Evolutionary conservation across 2,113 vertebrate species (phyloP), one percentile per base, ranked within the genome.

Genomic region (Eulemur macaco): DNA sequence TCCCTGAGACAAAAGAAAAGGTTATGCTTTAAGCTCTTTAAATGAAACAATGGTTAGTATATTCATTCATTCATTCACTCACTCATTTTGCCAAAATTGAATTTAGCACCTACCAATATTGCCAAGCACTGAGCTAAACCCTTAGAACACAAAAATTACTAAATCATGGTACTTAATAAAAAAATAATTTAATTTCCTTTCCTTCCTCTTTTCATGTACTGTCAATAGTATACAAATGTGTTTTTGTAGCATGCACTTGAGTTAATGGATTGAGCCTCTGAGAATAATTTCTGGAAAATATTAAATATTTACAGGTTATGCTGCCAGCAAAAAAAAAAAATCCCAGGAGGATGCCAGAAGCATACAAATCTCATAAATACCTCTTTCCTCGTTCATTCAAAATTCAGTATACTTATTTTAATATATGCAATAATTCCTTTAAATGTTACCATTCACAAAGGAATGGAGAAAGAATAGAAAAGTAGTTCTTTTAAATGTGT

Each of bases 291-390:
- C 85, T 86, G 54, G 63, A 93, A 95, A 89, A 87, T 81, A 97
- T 95, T 91, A 94, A 95, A 89, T 96, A 97, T 91, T 95, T 95
- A 96, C 80, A 95, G 84, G n/a, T 56, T 95, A 20, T 7, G 15
- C 80, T 91, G 42, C 31, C 69, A 83, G 50, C 37, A 94, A 92
- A 91, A 84, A n/a, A 77, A n/a, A n/a, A n/a, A 77, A n/a, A n/a
- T 89, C 86, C 63, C 90, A 87, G 27, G 45, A 93, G 73, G 52
- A 95, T 58, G 54, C 85, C 78, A 93, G 31, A 88, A 86, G 42
- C 86, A 83, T 66, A 93, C 29, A 95, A 86, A 96, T 90, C 64
- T 92, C 23, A 12, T 95, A 84, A 97, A 91, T 89, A 89, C 52
- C 39, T 69, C 50, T 94, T 89, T 64, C n/a, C 37, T 93, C 23